Conservation (phyloP, 2,888 invertebrate species). For the Geotrupes spiniger region DNA sequence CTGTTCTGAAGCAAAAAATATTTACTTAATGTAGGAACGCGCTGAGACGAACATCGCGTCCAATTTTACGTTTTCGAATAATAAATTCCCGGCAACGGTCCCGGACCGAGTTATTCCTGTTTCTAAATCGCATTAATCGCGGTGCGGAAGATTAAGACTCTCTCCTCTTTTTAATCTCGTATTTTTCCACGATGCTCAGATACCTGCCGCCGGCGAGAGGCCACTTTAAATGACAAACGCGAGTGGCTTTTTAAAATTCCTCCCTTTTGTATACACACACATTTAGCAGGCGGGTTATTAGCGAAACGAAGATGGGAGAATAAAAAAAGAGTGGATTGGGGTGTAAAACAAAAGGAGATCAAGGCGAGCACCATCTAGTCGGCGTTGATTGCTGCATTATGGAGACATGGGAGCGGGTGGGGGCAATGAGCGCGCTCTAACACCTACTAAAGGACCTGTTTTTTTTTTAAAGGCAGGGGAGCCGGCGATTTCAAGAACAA, state of each 20-base stretch:
- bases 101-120: constrained; percentile 16
- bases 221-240: constrained; percentile 45
- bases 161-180: constrained; percentile 25
- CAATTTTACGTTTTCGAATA: neutral
- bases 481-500: constrained; percentile 46
- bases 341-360: constrained; percentile 44
- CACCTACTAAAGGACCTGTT: constrained; percentile 46
- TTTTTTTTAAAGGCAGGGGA: constrained; percentile 41
- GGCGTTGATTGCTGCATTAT: constrained; percentile 46
- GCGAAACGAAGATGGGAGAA: constrained; percentile 42
- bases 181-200: constrained; percentile 15
- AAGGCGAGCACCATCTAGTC: constrained; percentile 39
- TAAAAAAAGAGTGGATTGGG: constrained; percentile 41
- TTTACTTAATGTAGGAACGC: no score
- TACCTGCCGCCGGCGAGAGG: constrained; percentile 28
- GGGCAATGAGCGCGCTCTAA: constrained; percentile 30
- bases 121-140: constrained; percentile 9
- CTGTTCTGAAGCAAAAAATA: no score
- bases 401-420: constrained; percentile 29
- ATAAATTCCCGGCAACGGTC: constrained; percentile 11
- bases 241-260: constrained; percentile 46
- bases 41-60: no score
- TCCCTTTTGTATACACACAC: constrained; percentile 40
- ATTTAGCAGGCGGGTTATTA: constrained; percentile 43
- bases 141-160: constrained; percentile 23